Evolutionary conservation across 2,888 invertebrate genomes (phyloP), one percentile per base, ranked within the genome.

Genomic region (Eupeodes luniger): DNA sequence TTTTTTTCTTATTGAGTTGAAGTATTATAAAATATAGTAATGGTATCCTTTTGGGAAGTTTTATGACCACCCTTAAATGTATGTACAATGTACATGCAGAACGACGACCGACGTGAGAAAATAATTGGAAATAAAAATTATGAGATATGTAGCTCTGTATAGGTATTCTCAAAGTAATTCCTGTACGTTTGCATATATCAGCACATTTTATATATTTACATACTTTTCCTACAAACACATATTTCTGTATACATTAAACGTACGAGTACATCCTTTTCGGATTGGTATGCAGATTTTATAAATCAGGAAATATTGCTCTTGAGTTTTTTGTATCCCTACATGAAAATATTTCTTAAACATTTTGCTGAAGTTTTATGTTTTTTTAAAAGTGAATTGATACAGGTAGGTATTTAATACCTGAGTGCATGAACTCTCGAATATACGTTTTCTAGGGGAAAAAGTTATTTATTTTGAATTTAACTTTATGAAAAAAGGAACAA

Each of bases 101-200:
- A 40, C 40, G 5, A 40, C 40, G 27, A 27, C 4, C 36, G 2
- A 55, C 5, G 4, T 16, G 19, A 53, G 40, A 44, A 62, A 16
- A 44, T 62, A 40, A 62, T 44, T 62, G n/a, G n/a, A 62, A 62
- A 40, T 55, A 55, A 6, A 9, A 55, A 55, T 55, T 55, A 55
- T 19, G 55, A 55, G 40, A 40, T 40, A 40, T 40, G 40, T 40
- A 40, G 40, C 3, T 40, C 27, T 40, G 40, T 7, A 40, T 40
- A 27, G n/a, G 40, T 62, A 62, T 62, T n/a, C 27, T 27, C 9
- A 62, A 61, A 61, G n/a, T 1, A 61, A 40, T 27, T 12, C 16
- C 40, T 61, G 27, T 27, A 2, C 27, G 27, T 27, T 0, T 27
- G 16, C 61, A 40, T 16, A 16, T 16, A 40, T 40, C 61, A 61